Base-by-base conservation (phyloP, 1,140 invertebrate genomes). In the Camponotus pennsylvanicus region DNA sequence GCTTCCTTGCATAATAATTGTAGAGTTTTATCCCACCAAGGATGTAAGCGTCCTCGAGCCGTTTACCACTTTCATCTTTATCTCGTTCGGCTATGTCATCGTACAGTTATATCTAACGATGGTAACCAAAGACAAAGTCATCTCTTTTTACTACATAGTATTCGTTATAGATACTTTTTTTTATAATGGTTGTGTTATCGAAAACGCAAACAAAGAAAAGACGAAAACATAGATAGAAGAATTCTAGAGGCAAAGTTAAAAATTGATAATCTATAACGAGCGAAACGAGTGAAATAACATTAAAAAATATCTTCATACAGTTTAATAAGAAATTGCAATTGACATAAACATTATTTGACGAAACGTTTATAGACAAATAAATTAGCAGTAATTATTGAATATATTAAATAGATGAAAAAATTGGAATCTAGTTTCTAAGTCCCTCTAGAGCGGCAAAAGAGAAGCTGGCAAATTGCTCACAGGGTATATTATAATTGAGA, bases 41-140 rank as follows among this genome's bases (percentile, higher is more conserved):
- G 87, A 82, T 52, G 59, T 91, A 15, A 86, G 86, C 32, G n/a
- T 89, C 67, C 49, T 92, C 4, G 86, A 73, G 6, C 83, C 90
- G 2, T 37, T 88, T 0, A 92, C 90, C 11, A 86, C 79, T 9
- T 87, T 77, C 40, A 37, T 92, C 2, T 40, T 34, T 32, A 77
- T 37, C 40, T 61, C 90, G 11, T 91, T 66, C 18, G 79, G 86
- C 42, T 89, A 87, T 49, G 34, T 63, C 3, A 66, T 64, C 27
- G 32, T 90, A 13, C 86, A 90, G 32, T 61, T 91, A 34, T 92
- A 92, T 82, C 91, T 86, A 21, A 76, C 61, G 57, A 77, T 92
- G 42, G 37, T 85, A 42, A 67, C 37, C 9, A 13, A 77, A 15
- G 59, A 73, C 11, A 21, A 76, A 13, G 18, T 63, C 8, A 80